Evolutionary conservation across 37 sponge, comb jelly and placozoan genomes (phyloP), one percentile per base, ranked within the genome.

Genomic region (Crambe crambe): DNA sequence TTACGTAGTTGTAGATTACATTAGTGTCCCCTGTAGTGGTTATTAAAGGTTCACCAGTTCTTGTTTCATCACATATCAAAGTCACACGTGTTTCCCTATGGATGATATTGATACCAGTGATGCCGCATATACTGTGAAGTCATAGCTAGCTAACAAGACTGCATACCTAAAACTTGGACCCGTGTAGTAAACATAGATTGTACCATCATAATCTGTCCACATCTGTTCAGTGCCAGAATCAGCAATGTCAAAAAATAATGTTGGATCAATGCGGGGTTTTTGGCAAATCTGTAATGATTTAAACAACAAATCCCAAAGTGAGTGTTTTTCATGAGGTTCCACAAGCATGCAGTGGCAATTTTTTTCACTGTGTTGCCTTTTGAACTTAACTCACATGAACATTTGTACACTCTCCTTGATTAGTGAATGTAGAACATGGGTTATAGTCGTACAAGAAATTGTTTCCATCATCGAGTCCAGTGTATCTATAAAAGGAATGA

Each of bases 181-280:
- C 22, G 75, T 75, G 38, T 75, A 75, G 38, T 36, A 75, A 30
- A 75, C 36, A 34, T 75, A 75, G 22, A 22, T 29, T 76, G 0
- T 35, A 21, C 36, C 60, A 17, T 73, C 56, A 30, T 29, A 18
- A 12, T 58, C 75, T 36, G 32, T 58, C 58, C 59, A 58, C 21
- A 75, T 59, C 39, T 58, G 32, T 18, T 75, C 75, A 37, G 58
- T 75, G 37, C 75, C 75, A 54, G 56, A 20, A 35, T 56, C 75
- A 54, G 58, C 75, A 64, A 77, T 63, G 3, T 23, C 27, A 61
- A 30, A 64, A 40, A 38, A 12, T 27, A 8, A 18, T 54, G 10
- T 34, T 26, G 66, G 35, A 30, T 47, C 74, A 56, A 73, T 18
- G 41, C 29, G 10, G 40, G 56, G 2, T 41, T 25, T 44, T 73